Evolutionary conservation across 2,888 invertebrate species (phyloP), one percentile per base, ranked within the genome.

Genomic region (Archips xylosteana): DNA sequence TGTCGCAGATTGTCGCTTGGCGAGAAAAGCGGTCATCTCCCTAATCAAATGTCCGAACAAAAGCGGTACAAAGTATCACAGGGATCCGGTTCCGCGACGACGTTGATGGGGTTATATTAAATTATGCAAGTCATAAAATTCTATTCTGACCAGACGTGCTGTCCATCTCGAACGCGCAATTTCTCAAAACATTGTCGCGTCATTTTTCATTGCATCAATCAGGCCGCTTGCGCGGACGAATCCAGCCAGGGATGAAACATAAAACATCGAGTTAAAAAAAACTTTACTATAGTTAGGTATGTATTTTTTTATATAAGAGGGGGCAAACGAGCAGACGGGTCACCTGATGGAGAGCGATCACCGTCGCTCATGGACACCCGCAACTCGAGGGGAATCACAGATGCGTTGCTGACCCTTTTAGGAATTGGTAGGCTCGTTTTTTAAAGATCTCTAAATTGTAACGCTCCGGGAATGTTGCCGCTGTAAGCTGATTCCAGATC

Each of bases 191-290:
- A 89, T 92, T 92, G 89, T 92, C 91, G 91, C 91, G 81, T 93
- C 94, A 94, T 94, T 94, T 93, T 91, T 94, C 94, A 93, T 92
- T 90, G 92, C 93, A 87, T 94, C 94, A 94, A 94, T 94, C 93
- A 92, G 90, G 80, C 81, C 84, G 86, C 85, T 88, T 88, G 83
- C 89, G 83, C 83, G 81, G 86, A 78, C 78, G 75, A 60, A 67
- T 71, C 60, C 62, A 69, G 65, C 76, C 78, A 93, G 88, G 93
- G 93, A 62, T 92, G 91, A n/a, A 87, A 81, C 79, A 39, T 34
- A 47, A 9, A 12, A n/a, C n/a, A 3, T 3, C n/a, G 3, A 13
- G 3, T 5, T 6, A 39, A 39, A 39, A 39, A 39, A 39, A 39
- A 39, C 36, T 36, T 36, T 4, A 39, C 23, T 23, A 23, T 23